Evolutionary conservation across 1,140 invertebrate species (phyloP), one percentile per base, ranked within the genome.

Genomic region (Pinna nobilis): DNA sequence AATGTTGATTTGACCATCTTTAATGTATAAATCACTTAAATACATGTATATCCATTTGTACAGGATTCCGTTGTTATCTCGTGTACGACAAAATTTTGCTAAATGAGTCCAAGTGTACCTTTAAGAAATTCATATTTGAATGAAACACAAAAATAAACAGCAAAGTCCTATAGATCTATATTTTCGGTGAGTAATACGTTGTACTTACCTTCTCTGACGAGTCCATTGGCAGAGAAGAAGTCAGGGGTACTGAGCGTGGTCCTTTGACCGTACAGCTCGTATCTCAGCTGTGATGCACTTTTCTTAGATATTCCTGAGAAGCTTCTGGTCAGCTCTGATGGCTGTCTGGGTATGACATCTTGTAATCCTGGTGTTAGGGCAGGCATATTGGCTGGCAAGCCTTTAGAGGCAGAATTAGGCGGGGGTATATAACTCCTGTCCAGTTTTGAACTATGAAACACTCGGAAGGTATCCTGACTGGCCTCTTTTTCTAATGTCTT

Each of bases 201-300:
- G n/a, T n/a, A n/a, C n/a, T 59, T 63, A 63, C 59, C 59, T 44
- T 63, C 35, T 44, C 59, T 63, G n/a, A 35, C 35, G 18, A 63
- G 59, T 44, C 59, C 59, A 37, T 25, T 44, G 20, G 15, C 28
- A 20, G 70, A 67, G 50, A 82, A 82, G 68, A 79, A 82, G 20
- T 78, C 77, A n/a, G 73, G 64, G 37, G 77, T 82, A 57, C 72
- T 82, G 39, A 71, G 73, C 15, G 61, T 60, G n/a, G 63, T 72
- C 28, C 23, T 33, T 33, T 33, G 23, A 18, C 59, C 59, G 28
- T 41, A 63, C 18, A 63, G 37, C 39, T 44, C 39, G 23, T 63
- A 63, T 20, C 59, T 63, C n/a, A 63, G 35, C 15, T 63, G 13
- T n/a, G 59, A 63, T 3, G 37, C 51, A 66, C 67, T 75, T 33